phyloP scores from a whole-genome alignment of 2,888 invertebrate species.

The Apodemia mormo region DNA sequence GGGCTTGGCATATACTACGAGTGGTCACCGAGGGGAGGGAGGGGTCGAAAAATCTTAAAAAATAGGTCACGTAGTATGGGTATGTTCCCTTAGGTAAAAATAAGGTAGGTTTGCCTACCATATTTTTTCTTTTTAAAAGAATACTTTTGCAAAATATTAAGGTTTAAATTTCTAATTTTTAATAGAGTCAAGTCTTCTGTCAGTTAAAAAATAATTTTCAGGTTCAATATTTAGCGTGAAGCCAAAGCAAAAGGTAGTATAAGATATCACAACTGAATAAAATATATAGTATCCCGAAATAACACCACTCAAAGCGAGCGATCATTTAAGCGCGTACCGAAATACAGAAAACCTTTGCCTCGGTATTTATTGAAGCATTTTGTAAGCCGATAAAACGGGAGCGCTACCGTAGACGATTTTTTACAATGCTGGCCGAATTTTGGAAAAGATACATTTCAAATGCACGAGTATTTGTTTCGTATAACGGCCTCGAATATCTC shows the following conservation, averaged over 20 bases:
- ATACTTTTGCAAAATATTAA: no score
- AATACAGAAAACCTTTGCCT: slow-evolving; percentile 2
- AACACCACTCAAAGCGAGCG: slow-evolving; percentile 1
- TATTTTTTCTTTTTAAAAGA: no score
- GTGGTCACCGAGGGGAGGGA: no score
- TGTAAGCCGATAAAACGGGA: slow-evolving; percentile 11
- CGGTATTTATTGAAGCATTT: slow-evolving; percentile 15
- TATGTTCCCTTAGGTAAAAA: no score
- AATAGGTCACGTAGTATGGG: no score
- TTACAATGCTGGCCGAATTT: neutral
- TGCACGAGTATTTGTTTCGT: neutral
- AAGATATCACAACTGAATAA: neutral
- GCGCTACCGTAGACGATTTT: neutral
- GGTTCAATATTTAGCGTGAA: neutral
- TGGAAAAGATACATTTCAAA: neutral
- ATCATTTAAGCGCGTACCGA: neutral
- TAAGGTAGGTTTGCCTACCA: no score
- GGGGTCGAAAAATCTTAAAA: no score
- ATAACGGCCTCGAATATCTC: slow-evolving; percentile 1
- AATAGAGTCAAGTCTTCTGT: no score
- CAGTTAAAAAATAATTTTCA: no score
- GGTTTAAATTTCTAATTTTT: no score
- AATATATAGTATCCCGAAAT: neutral
- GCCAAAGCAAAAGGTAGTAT: neutral
- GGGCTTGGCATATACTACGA: no score